Base-by-base conservation (phyloP, 2,113 vertebrate genomes). In the Pyrgilauda ruficollis region DNA sequence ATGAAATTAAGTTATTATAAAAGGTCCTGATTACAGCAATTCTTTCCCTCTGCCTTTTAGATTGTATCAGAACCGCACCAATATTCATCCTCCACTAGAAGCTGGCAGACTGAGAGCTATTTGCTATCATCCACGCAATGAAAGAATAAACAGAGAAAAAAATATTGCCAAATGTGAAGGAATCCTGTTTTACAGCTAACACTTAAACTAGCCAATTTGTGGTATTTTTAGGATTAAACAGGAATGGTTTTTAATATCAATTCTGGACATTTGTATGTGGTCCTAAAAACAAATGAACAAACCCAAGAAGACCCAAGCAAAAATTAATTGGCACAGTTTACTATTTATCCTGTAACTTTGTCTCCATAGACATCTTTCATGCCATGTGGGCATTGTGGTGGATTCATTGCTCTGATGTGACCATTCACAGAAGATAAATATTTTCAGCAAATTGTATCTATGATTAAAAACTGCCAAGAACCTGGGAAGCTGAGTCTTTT, bases 61-160 rank as follows among this genome's bases (percentile, higher is more conserved):
- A 58, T 58, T 55, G 28, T 68, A 56, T 61, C 66, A 50, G 35
- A 87, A 53, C 33, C 4, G 2, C 68, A 59, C 77, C 72, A 66
- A 39, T 78, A 90, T 84, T 91, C 53, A 84, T 72, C 37, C 46
- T 91, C 37, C 73, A 52, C 66, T 78, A 72, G 74, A 84, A 78
- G 21, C 69, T 91, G 78, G 52, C 89, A 93, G 64, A 44, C 61
- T 53, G 52, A 85, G 70, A 87, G 46, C 46, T 76, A 22, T 83
- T 93, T 87, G 73, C 76, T 69, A 9, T 75, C 52, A 80, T 73
- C 67, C 67, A 83, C 5, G 2, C 70, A 84, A 58, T 61, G 41
- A 85, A 89, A n/a, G 69, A 87, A 93, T 78, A 77, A 92, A 44
- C 73, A 92, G 52, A 84, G 43, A 69, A 89, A 93, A 19, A 84